These are phyloP conservation scores for Drosophila borealis DNA, from an alignment of 2,888 invertebrate species.

Conservation along the genomic window DNA sequence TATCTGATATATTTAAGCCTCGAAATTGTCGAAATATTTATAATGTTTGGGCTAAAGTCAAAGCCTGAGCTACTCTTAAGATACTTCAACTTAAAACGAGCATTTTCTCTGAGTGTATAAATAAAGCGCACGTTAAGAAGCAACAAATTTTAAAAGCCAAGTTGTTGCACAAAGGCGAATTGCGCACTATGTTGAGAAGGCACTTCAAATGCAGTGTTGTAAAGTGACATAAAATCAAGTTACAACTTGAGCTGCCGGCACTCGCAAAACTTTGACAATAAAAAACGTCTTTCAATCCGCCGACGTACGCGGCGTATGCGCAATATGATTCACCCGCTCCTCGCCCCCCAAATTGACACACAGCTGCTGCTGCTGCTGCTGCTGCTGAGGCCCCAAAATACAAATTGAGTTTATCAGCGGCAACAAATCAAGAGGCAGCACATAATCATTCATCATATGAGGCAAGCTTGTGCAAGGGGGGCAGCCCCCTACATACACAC, in stretches of 20 bases:
- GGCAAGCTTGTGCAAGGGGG: conserved; percentile 10
- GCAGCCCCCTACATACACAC: neutral
- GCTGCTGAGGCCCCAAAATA: conserved; percentile 17
- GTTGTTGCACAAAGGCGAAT: conserved; percentile 17
- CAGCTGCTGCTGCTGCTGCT: neutral
- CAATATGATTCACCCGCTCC: conserved; percentile 29
- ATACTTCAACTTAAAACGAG: too few species aligned
- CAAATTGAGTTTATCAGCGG: conserved; percentile 75
- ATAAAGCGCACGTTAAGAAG: neutral
- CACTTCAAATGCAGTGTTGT: conserved; percentile 29
- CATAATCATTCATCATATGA: conserved; percentile 74
- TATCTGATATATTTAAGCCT: too few species aligned
- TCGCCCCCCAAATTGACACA: conserved; percentile 16
- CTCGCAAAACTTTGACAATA: conserved; percentile 56
- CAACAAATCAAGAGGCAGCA: conserved; percentile 65
- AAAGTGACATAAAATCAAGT: conserved; percentile 38
- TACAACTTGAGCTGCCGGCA: conserved; percentile 41
- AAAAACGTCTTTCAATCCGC: conserved; percentile 31
- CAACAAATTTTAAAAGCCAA: conserved; percentile 27
- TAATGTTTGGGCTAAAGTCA: too few species aligned
- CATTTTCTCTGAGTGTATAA: neutral
- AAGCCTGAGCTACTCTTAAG: too few species aligned
- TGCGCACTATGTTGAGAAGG: conserved; percentile 31
- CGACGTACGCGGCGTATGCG: conserved; percentile 54
- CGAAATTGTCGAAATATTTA: too few species aligned